phyloP scores from a whole-genome alignment of 2,113 vertebrate genomes.

The Labeo catla region DNA sequence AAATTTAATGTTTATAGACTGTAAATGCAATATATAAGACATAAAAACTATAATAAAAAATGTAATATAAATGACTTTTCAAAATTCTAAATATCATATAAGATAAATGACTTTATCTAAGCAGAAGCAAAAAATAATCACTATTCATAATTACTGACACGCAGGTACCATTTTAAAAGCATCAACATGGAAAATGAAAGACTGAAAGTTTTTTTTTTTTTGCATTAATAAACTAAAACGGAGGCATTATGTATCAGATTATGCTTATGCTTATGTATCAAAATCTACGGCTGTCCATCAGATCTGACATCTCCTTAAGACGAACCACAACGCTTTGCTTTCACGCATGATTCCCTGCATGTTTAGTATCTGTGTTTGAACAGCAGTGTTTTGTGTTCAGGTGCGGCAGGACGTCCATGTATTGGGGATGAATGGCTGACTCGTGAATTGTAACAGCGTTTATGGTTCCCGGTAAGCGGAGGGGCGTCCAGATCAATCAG shows the following conservation, averaged over 20 bases:
- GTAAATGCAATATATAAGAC: no score
- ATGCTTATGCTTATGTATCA: background rate
- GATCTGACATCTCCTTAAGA: background rate
- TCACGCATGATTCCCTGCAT: no score
- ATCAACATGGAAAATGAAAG: background rate
- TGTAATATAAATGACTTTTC: no score
- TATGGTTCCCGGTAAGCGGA: background rate
- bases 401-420: background rate
- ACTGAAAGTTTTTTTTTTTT: background rate
- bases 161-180: background rate
- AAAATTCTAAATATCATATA: no score
- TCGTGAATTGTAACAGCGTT: slow-evolving; percentile 9
- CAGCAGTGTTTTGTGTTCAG: background rate
- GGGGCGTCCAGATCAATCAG: background rate
- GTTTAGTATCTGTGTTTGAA: background rate
- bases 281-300: background rate
- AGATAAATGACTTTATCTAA: no score
- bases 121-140: background rate
- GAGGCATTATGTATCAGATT: no score
- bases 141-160: background rate
- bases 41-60: no score
- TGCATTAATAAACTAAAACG: no score
- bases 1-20: no score
- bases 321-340: no score
- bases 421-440: background rate